Evolutionary conservation across 2,888 invertebrate species (phyloP).

Genomic region (Protodeltote pygarga): DNA sequence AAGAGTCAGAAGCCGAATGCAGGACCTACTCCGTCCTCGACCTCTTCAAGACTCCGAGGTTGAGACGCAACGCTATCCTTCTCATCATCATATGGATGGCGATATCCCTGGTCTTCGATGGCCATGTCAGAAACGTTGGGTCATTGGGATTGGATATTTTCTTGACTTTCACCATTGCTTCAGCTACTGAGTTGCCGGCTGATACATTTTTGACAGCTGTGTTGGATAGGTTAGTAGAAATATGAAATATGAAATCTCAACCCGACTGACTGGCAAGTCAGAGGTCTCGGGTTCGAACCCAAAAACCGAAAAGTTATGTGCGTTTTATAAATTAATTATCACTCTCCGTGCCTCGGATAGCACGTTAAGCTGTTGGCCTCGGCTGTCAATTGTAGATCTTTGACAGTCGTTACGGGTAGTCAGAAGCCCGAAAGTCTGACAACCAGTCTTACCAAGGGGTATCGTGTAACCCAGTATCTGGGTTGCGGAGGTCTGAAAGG

Average conservation of each 20-base stretch:
- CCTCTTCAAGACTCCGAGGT: constrained; percentile 92
- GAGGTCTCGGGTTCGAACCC: too few species aligned
- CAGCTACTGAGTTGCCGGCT: constrained; percentile 94
- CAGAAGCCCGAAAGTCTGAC: too few species aligned
- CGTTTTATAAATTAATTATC: too few species aligned
- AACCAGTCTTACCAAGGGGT: too few species aligned
- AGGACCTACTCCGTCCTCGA: constrained; percentile 93
- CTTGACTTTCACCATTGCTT: constrained; percentile 94
- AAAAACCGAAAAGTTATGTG: too few species aligned
- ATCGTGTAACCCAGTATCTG: too few species aligned
- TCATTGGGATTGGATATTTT: constrained; percentile 94
- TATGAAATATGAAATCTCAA: not conserved
- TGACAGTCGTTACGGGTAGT: too few species aligned
- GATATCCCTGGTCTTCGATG: constrained; percentile 95
- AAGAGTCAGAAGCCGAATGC: constrained; percentile 90
- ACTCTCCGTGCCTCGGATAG: too few species aligned
- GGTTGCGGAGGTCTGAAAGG: too few species aligned
- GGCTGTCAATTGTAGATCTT: too few species aligned
- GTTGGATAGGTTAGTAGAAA: constrained; percentile 83
- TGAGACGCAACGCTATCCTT: constrained; percentile 92
- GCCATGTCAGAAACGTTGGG: constrained; percentile 95
- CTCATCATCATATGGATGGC: constrained; percentile 96
- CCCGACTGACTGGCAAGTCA: too few species aligned
- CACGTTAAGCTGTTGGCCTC: too few species aligned
- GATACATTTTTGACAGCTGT: constrained; percentile 93